Percentiles rank a stretch among this genome's conserved stretches.
Conservation (phyloP, 2,797 vertebrate species). For the Sebastes vulpes region DNA sequence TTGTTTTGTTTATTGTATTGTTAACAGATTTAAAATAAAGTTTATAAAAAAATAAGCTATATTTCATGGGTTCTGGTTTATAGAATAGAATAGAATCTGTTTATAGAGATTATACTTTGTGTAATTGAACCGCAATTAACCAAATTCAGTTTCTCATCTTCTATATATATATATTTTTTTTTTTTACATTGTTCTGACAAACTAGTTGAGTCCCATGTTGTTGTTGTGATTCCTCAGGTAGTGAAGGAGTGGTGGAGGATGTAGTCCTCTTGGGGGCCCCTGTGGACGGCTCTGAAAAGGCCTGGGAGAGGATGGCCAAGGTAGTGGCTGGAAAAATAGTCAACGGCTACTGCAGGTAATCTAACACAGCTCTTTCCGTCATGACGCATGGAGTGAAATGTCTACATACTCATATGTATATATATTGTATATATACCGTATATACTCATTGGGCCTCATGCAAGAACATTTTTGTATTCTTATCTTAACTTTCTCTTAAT, state of each 20-base stretch:
- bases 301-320: conserved; percentile 89
- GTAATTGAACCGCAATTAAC: background rate
- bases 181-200: background rate
- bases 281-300: conserved; percentile 93
- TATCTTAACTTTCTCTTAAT: too few species aligned
- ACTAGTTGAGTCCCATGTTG: background rate
- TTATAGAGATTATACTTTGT: background rate
- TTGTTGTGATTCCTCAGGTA: conserved; percentile 77
- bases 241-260: conserved; percentile 94
- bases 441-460: too few species aligned
- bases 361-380: background rate
- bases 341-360: conserved; percentile 96
- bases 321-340: conserved; percentile 95
- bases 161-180: background rate
- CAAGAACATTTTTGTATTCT: too few species aligned
- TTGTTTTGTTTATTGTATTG: too few species aligned
- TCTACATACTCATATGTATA: background rate
- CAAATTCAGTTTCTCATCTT: background rate
- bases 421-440: too few species aligned
- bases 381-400: background rate
- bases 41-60: too few species aligned
- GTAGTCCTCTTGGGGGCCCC: conserved; percentile 94
- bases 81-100: too few species aligned
- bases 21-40: too few species aligned
- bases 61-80: fast-evolving